phyloP scores from a whole-genome alignment of 64 coral and sea anemone genomes.

The Orbicella faveolata region DNA sequence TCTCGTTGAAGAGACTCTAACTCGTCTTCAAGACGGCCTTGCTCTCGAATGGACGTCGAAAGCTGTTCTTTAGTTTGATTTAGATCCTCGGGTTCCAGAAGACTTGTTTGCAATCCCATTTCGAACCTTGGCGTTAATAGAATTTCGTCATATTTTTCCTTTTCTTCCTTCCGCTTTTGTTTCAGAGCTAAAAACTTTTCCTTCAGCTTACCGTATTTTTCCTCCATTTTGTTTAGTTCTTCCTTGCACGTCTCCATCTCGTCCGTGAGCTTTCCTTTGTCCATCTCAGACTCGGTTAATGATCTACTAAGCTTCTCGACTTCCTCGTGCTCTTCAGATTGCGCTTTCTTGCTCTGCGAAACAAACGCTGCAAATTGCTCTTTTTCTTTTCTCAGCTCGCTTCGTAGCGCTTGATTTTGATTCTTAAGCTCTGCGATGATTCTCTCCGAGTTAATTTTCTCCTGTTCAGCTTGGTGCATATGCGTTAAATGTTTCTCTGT shows the following conservation, averaged over 20 bases:
- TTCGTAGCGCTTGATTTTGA: slow-evolving; percentile 32
- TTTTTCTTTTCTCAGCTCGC: slow-evolving; percentile 24
- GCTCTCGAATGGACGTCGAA: slow-evolving; percentile 59
- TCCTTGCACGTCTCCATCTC: slow-evolving; percentile 69
- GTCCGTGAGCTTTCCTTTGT: slow-evolving; percentile 71
- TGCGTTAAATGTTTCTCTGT: slow-evolving; percentile 49
- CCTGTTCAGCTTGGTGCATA: slow-evolving; percentile 33
- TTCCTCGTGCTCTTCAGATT: slow-evolving; percentile 54
- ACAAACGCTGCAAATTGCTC: slow-evolving; percentile 29
- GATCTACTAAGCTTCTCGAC: slow-evolving; percentile 86
- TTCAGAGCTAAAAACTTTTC: slow-evolving; percentile 74
- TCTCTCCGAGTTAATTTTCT: slow-evolving; percentile 36
- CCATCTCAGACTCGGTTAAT: slow-evolving; percentile 79
- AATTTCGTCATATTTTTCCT: slow-evolving; percentile 66
- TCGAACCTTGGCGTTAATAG: slow-evolving; percentile 71
- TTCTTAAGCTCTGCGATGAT: slow-evolving; percentile 28
- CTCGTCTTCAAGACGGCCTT: slow-evolving; percentile 64
- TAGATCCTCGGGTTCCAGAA: slow-evolving; percentile 71
- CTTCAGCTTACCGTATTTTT: slow-evolving; percentile 72
- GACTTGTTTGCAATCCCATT: slow-evolving; percentile 75
- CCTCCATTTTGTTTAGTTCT: slow-evolving; percentile 64
- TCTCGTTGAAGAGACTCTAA: slow-evolving; percentile 59
- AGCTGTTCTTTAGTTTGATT: slow-evolving; percentile 58
- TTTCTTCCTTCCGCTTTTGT: slow-evolving; percentile 79
- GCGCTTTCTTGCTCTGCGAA: slow-evolving; percentile 25